These are phyloP conservation scores for Hylaeus volcanicus DNA, from an alignment of 1,140 invertebrate species.

Conservation along the genomic window DNA sequence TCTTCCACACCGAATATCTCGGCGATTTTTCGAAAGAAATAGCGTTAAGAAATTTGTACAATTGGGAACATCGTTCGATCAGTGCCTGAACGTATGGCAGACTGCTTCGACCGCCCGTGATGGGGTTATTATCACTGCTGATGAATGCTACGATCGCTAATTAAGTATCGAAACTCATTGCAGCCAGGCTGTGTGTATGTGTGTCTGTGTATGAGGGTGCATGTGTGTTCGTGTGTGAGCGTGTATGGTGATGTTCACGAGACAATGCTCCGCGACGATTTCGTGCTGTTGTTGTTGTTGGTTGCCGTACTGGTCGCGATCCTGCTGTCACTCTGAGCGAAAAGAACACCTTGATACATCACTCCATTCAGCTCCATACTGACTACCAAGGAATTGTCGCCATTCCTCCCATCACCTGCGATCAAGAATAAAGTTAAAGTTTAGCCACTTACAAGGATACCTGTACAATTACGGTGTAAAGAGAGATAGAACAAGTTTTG, in stretches of 20 bases:
- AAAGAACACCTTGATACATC: slow-evolving; percentile 93
- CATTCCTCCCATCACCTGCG: slow-evolving; percentile 85
- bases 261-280: slow-evolving; percentile 78
- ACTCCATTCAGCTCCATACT: slow-evolving; percentile 98
- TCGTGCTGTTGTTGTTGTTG: slow-evolving; percentile 57
- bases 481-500: too few relatives aligned
- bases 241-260: slow-evolving; percentile 71
- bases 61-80: neutral
- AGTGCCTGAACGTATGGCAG: slow-evolving; percentile 3
- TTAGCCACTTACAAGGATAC: neutral
- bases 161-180: neutral
- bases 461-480: too few relatives aligned
- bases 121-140: neutral
- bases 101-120: neutral
- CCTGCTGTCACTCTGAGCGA: slow-evolving; percentile 83
- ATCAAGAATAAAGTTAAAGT: slow-evolving; percentile 50
- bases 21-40: neutral
- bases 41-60: neutral
- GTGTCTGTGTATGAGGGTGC: too few relatives aligned
- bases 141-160: neutral
- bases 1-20: neutral
- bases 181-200: neutral
- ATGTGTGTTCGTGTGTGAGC: neutral
- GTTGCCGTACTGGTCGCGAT: slow-evolving; percentile 42
- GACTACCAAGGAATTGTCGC: slow-evolving; percentile 94